Evolutionary conservation across 2,113 vertebrate species (phyloP).

Genomic region (Lepidothrix coronata): DNA sequence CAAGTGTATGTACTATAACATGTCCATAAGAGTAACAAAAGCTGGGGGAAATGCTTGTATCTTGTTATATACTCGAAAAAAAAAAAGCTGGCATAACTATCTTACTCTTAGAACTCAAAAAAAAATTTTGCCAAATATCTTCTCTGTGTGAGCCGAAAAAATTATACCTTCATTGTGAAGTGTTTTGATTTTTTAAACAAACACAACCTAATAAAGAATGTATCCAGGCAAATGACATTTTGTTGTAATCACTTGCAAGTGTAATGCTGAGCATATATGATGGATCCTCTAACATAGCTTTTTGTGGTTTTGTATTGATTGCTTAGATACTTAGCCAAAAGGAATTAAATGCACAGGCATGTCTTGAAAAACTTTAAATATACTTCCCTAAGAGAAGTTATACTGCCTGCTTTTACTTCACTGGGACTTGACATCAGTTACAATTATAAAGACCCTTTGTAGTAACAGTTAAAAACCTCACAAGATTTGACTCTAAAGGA

Average conservation of each 20-base stretch:
- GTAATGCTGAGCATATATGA: not conserved
- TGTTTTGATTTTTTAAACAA: not conserved
- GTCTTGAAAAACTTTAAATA: not conserved
- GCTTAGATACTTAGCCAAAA: not conserved
- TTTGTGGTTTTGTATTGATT: not conserved
- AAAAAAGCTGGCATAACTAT: not conserved
- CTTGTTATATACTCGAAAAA: rapidly evolving
- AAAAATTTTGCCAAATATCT: not conserved
- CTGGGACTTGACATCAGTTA: not conserved
- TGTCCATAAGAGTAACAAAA: not conserved
- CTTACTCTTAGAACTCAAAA: not conserved
- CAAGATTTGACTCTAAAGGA: not conserved
- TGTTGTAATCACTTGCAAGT: not conserved
- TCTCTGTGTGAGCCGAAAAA: not conserved
- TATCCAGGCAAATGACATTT: not conserved
- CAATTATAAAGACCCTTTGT: not conserved
- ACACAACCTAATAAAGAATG: not conserved
- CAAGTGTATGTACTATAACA: not conserved
- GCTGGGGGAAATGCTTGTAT: not conserved
- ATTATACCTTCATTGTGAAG: not conserved
- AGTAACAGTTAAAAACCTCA: not conserved
- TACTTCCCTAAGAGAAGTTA: not conserved
- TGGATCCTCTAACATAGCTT: not conserved
- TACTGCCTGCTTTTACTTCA: not conserved
- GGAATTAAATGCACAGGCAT: not conserved